Evolutionary conservation across 2,797 vertebrate species (phyloP), one percentile per base, ranked within the genome.

Genomic region (Semaprochilodus insignis): DNA sequence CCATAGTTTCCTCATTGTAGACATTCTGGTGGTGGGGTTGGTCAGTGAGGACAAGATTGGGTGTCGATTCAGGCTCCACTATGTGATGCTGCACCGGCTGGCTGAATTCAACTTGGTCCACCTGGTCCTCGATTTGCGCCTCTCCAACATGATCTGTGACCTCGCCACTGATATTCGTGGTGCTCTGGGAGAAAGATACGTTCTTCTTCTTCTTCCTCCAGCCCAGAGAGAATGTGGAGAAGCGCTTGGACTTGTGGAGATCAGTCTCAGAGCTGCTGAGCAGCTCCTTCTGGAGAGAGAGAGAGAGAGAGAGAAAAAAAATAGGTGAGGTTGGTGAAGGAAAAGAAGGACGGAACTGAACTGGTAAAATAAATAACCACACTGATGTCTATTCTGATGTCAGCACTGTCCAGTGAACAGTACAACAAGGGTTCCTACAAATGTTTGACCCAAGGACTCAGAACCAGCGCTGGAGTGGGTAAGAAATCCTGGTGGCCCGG

Each of bases 241-340:
- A 87, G 71, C 79, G 83, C 40, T 79, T 87, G 17, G 87, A 83
- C 63, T 89, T 81, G 52, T n/a, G 86, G 70, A 95, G 90, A 74
- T 95, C 92, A 25, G 88, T 88, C 81, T 95, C 94, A 0, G 94
- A 94, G 48, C 65, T 81, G 83, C 93, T 94, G 71, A 91, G 79
- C 8, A 87, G 78, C 4, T 69, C 87, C 34, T 82, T 89, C 94
- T 95, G 65, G 25, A 75, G 23, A 81, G 25, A 31, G 52, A 65
- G 21, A 74, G 40, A 79, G 67, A 65, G 25, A 34, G 31, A 31
- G 31, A 31, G 31, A 31, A 31, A 31, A 31, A 3, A n/a, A 65
- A 13, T 4, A 36, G 25, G 17, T 6, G 34, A 17, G 13, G 60
- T 63, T 63, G 25, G 14, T 31, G 1, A 34, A 34, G 17, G 27